These are phyloP conservation scores for Pseudococcus jackbeardsleyi DNA, from an alignment of 2,888 invertebrate genomes.

Conservation along the genomic window DNA sequence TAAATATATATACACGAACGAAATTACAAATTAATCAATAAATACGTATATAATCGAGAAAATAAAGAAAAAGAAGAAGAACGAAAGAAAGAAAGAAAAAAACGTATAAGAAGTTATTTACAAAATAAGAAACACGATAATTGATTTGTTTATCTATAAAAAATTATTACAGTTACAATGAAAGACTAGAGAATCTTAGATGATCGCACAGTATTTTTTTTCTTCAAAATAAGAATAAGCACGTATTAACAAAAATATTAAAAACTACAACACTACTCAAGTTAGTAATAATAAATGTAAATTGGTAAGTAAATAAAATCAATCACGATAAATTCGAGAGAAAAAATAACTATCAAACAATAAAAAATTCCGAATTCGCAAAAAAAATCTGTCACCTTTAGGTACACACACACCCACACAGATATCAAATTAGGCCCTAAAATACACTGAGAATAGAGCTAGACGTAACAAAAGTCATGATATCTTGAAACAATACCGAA, in stretches of 20 bases:
- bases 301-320: constrained; percentile 4
- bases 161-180: constrained; percentile 24
- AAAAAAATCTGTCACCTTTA: not conserved
- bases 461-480: not conserved
- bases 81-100: not conserved
- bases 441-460: not conserved
- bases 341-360: constrained; percentile 3
- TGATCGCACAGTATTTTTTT: not conserved
- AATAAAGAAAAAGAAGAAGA: not conserved
- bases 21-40: not conserved
- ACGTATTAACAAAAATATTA: not conserved
- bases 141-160: constrained; percentile 35
- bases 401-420: not conserved
- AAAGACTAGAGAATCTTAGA: constrained; percentile 9
- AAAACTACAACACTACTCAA: constrained; percentile 40
- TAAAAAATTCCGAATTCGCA: not conserved
- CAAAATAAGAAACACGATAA: constrained; percentile 21
- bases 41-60: not conserved
- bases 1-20: not conserved
- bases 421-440: not conserved
- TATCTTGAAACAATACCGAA: not conserved
- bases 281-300: not conserved
- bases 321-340: constrained; percentile 9
- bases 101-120: not conserved
- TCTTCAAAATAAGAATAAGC: constrained; percentile 52